Base-by-base conservation (phyloP, 2,113 vertebrate species). In the Ceuthmochares aereus region DNA sequence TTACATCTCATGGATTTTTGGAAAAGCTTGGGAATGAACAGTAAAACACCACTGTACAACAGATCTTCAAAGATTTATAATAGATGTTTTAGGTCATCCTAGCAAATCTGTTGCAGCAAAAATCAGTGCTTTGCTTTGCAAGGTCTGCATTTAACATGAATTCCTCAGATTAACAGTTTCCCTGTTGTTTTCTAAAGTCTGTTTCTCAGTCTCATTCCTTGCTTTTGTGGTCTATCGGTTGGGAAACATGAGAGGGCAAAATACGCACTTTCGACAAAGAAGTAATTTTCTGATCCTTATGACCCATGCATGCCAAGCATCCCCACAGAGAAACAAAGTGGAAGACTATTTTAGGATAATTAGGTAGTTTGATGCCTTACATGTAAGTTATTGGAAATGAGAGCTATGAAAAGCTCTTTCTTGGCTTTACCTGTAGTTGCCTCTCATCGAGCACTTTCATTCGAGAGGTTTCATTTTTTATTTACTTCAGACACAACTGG, bases 291-390 rank as follows among this genome's bases (percentile, higher is more conserved):
- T 91, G 75, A 77, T 94, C 91, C 95, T 95, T 89, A 26, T 78
- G 95, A 95, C 95, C 88, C 25, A 15, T 95, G 80, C 22, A 4
- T 26, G 23, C 84, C 81, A 94, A 81, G 84, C 79, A 96, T 91
- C 95, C 96, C 97, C 84, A 93, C 84, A 52, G 96, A 96, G 97
- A 97, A 96, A 93, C 93, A 97, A 98, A 97, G 96, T 95, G 96
- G 84, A 95, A 92, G 66, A 95, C 89, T 95, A 43, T 95, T 97
- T 97, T 95, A 96, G 85, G 72, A 92, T 97, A 97, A 98, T 96
- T 96, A 96, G 88, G 82, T 96, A 83, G 87, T 81, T 94, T 29
- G 37, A 79, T 95, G 77, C 76, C 91, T 93, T 97, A 91, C 55
- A 88, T 67, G 51, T 91, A 91, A 87, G 68, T 96, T 96, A 95